phyloP scores from a whole-genome alignment of 23 tunicate species.

The Aplidium turbinatum region DNA sequence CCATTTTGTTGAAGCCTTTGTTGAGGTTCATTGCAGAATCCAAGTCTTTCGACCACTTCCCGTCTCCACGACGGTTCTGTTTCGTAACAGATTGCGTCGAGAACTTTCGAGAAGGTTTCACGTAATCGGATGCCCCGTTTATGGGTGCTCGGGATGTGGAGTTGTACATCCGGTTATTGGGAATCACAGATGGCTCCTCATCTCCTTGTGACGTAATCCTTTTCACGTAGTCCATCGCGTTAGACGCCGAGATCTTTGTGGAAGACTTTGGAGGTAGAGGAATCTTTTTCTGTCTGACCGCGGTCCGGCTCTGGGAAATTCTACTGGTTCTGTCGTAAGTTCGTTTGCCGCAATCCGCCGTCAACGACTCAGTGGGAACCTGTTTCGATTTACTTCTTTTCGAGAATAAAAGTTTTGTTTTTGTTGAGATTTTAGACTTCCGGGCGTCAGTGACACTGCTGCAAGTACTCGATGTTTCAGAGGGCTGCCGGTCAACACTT shows the following conservation, averaged over 20 bases:
- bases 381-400: too few relatives aligned
- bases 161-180: neutral
- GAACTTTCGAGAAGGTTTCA: neutral
- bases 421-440: neutral
- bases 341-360: too few relatives aligned
- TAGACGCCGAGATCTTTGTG: neutral
- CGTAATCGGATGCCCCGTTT: neutral
- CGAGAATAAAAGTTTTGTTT: neutral
- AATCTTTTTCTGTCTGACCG: neutral
- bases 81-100: neutral
- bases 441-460: neutral
- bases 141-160: neutral
- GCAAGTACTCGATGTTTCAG: neutral
- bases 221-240: slow-evolving; percentile 32
- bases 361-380: too few relatives aligned
- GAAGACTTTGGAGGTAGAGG: neutral
- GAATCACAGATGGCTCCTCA: neutral
- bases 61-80: neutral
- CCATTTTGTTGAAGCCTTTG: too few relatives aligned
- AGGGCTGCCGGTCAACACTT: too few relatives aligned
- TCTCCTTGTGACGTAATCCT: neutral
- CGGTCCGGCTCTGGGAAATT: neutral
- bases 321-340: too few relatives aligned
- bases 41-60: neutral
- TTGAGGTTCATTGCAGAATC: neutral